Evolutionary conservation across 2,888 invertebrate genomes (phyloP).

Genomic region (Eudasyphora cyanicolor): DNA sequence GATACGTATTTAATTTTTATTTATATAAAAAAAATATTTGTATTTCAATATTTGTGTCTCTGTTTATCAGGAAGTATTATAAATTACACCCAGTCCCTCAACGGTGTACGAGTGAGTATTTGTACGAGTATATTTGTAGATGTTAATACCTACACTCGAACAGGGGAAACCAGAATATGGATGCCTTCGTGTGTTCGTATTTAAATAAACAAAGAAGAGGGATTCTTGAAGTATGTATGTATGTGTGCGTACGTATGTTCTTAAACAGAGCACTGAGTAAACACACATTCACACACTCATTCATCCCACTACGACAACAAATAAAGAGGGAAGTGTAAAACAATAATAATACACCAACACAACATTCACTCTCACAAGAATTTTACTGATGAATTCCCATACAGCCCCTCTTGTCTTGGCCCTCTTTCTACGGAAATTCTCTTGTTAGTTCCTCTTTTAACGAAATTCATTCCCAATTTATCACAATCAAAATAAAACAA

Average conservation of each 20-base stretch:
- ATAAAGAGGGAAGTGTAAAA: conserved; percentile 66
- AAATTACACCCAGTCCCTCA: conserved; percentile 67
- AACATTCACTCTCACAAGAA: conserved; percentile 5
- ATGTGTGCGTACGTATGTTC: conserved; percentile 52
- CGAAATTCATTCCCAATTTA: conserved; percentile 45
- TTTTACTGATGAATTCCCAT: background rate
- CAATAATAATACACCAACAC: background rate
- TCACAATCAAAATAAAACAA: conserved; percentile 46
- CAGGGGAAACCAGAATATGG: conserved; percentile 55
- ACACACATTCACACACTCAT: conserved; percentile 24
- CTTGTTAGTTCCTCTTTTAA: conserved; percentile 5
- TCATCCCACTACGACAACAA: conserved; percentile 39
- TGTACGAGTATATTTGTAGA: conserved; percentile 53
- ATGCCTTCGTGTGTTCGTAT: conserved; percentile 52
- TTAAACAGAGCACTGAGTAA: conserved; percentile 34
- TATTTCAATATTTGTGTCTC: conserved; percentile 36
- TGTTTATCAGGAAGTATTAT: conserved; percentile 64
- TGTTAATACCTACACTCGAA: conserved; percentile 49
- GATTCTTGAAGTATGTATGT: conserved; percentile 36
- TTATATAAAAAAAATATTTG: conserved; percentile 10
- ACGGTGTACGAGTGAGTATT: too few species aligned
- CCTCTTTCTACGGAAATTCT: background rate
- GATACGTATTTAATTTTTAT: conserved; percentile 1
- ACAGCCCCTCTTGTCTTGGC: background rate
- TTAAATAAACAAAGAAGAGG: conserved; percentile 41